Percentiles rank a stretch among this genome's conserved stretches.
These are phyloP conservation scores for Spilarctia lutea DNA, from an alignment of 2,888 invertebrate genomes.

Conservation along the genomic window DNA sequence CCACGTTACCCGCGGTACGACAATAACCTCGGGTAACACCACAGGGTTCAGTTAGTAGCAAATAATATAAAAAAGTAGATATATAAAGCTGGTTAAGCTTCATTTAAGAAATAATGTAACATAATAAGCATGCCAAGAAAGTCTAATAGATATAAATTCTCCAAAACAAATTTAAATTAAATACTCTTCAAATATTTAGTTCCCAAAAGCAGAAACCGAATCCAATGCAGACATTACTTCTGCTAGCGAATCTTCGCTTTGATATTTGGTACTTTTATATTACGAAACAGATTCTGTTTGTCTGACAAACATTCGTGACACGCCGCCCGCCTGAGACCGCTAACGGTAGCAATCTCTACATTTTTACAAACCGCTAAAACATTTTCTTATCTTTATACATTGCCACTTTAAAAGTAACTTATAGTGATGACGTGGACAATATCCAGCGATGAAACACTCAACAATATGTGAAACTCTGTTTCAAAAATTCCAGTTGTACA, in stretches of 20 bases:
- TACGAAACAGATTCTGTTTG: conserved; percentile 55
- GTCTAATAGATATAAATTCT: not conserved
- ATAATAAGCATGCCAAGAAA: not conserved
- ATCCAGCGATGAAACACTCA: conserved; percentile 19
- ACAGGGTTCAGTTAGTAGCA: too few species aligned
- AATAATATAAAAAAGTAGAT: not conserved
- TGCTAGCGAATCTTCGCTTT: conserved; percentile 23
- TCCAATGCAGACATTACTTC: conserved; percentile 32
- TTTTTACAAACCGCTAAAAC: not conserved
- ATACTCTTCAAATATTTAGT: conserved; percentile 34
- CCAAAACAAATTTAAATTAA: conserved; percentile 7
- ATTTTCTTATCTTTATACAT: conserved; percentile 24
- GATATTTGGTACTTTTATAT: conserved; percentile 38
- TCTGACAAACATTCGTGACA: conserved; percentile 54
- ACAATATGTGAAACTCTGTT: conserved; percentile 5
- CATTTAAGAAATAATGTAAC: not conserved
- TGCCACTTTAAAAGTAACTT: conserved; percentile 24
- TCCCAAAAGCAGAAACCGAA: conserved; percentile 20
- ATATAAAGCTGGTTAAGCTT: not conserved
- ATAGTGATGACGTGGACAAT: conserved; percentile 11
- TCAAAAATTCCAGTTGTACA: conserved; percentile 16
- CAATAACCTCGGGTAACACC: too few species aligned
- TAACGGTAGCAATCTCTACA: not conserved
- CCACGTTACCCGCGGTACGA: too few species aligned
- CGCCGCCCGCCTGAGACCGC: conserved; percentile 17